phyloP scores from a whole-genome alignment of 2,113 vertebrate species.

The Arenaria interpres region DNA sequence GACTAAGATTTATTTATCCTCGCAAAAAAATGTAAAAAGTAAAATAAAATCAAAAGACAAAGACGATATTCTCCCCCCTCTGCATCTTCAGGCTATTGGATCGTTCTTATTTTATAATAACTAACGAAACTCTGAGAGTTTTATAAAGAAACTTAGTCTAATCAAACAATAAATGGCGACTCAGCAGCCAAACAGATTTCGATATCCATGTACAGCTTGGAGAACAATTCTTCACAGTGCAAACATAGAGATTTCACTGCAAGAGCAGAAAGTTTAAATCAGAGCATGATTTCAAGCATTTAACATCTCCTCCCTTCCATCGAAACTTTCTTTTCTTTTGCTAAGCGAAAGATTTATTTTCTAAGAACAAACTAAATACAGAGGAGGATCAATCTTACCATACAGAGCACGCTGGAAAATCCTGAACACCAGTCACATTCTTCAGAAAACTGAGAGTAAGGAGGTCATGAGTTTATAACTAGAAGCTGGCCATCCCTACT shows the following conservation, averaged over 20 bases:
- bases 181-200: neutral
- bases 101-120: neutral
- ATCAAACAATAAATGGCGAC: neutral
- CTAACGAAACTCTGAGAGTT: neutral
- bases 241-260: neutral
- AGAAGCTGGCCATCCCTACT: neutral
- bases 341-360: neutral
- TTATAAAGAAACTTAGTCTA: neutral
- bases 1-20: neutral
- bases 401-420: neutral
- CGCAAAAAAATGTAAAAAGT: neutral
- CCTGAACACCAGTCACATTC: neutral
- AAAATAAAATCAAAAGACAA: neutral
- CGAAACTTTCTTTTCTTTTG: neutral
- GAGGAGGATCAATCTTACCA: neutral
- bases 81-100: neutral
- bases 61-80: neutral
- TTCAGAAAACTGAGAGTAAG: neutral
- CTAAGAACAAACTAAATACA: neutral
- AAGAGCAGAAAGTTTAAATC: neutral
- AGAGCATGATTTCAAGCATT: neutral
- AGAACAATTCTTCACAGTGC: neutral
- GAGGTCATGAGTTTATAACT: neutral
- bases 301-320: neutral
- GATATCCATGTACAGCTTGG: neutral